Evolutionary conservation across 1,140 invertebrate genomes (phyloP).

Genomic region (Drosophila pallidifrons): DNA sequence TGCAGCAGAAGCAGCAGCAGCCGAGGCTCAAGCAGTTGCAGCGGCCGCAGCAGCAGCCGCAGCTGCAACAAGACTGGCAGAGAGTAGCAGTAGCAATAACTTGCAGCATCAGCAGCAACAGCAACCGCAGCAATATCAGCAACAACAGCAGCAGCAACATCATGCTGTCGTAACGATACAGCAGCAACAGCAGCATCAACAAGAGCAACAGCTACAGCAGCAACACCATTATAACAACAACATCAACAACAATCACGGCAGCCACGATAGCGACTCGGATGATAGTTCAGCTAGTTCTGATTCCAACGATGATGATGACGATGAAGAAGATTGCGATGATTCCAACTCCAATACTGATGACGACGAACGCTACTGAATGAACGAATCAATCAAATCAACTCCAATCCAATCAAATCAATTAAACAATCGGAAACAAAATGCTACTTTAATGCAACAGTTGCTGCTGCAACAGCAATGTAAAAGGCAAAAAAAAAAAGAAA

Average conservation of each 20-base stretch:
- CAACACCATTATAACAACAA: conserved; percentile 39
- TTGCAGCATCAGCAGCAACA: conserved; percentile 31
- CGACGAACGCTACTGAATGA: conserved; percentile 62
- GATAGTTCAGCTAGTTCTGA: conserved; percentile 76
- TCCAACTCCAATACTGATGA: conserved; percentile 77
- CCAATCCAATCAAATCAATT: conserved; percentile 48
- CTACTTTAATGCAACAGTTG: conserved; percentile 23
- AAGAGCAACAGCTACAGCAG: conserved; percentile 44
- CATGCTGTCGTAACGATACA: conserved; percentile 41
- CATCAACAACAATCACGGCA: conserved; percentile 36
- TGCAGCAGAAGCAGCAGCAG: conserved; percentile 27
- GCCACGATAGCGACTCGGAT: conserved; percentile 69
- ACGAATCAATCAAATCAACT: conserved; percentile 42
- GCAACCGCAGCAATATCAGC: conserved; percentile 14
- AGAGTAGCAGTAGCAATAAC: conserved; percentile 14
- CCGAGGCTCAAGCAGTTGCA: conserved; percentile 31
- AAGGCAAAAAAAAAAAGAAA: conserved; percentile 68
- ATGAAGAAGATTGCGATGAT: conserved; percentile 59
- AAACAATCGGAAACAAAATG: conserved; percentile 38
- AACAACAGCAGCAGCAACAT: conserved; percentile 25
- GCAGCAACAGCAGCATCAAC: conserved; percentile 31
- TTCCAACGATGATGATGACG: conserved; percentile 76
- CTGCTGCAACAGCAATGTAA: conserved; percentile 58
- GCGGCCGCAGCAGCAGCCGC: conserved; percentile 18
- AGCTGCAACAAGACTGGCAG: conserved; percentile 25